phyloP scores from a whole-genome alignment of 2,888 invertebrate species.

The Chloroclystis v-ata region DNA sequence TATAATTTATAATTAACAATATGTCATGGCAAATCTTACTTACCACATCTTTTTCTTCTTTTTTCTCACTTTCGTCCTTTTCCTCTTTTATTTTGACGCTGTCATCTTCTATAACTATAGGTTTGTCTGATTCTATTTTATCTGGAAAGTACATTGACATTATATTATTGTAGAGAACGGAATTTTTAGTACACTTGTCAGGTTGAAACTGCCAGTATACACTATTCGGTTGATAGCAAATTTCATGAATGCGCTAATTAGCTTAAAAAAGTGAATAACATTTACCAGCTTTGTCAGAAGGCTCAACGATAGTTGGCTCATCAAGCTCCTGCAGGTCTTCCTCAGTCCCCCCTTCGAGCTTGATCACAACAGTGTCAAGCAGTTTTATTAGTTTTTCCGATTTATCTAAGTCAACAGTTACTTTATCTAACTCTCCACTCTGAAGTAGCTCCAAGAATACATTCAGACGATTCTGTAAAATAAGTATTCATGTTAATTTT shows the following conservation, averaged over 20 bases:
- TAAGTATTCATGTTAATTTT: background rate
- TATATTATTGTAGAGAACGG: too few species aligned
- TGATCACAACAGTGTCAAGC: slow-evolving; percentile 97
- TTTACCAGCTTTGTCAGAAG: slow-evolving; percentile 53
- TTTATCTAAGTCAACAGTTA: slow-evolving; percentile 91
- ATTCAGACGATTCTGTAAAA: slow-evolving; percentile 86
- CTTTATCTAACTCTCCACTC: slow-evolving; percentile 83
- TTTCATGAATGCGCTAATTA: too few species aligned
- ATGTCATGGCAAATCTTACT: too few species aligned
- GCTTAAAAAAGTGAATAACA: too few species aligned
- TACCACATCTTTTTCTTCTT: slow-evolving; percentile 50
- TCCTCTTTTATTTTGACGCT: slow-evolving; percentile 67
- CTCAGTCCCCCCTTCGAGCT: slow-evolving; percentile 94
- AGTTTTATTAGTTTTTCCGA: slow-evolving; percentile 89
- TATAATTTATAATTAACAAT: too few species aligned
- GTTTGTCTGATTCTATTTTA: slow-evolving; percentile 57
- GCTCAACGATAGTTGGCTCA: slow-evolving; percentile 68
- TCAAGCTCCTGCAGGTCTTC: slow-evolving; percentile 93
- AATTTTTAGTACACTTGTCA: too few species aligned
- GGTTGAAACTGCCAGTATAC: too few species aligned
- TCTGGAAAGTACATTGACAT: slow-evolving; percentile 40
- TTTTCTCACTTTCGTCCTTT: slow-evolving; percentile 54
- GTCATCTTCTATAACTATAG: slow-evolving; percentile 67
- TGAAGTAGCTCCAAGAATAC: slow-evolving; percentile 92
- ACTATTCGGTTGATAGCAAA: too few species aligned